phyloP scores from a whole-genome alignment of 1,140 invertebrate species.

The Sinonovacula constricta region DNA sequence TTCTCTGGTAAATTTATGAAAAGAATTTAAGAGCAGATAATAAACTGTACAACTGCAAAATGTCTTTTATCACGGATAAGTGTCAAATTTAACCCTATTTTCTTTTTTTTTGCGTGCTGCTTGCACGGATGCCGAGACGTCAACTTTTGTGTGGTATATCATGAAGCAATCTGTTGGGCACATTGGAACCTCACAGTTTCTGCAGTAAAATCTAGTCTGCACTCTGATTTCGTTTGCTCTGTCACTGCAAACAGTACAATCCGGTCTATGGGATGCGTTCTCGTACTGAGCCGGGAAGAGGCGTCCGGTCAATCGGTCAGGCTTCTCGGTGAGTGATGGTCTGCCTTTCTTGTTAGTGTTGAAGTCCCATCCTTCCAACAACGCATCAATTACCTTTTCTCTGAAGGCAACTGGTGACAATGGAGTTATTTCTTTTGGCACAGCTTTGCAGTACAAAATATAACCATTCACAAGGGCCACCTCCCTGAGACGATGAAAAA shows the following conservation, averaged over 20 bases:
- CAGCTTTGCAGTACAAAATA: constrained; percentile 19
- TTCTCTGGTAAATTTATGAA: no score
- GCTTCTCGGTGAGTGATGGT: no score
- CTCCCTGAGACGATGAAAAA: constrained; percentile 35
- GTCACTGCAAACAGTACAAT: constrained; percentile 27
- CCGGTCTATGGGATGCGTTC: no score
- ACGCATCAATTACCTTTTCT: constrained; percentile 15
- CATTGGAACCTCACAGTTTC: constrained; percentile 5
- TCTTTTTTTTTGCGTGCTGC: no score
- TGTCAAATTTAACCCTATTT: no score
- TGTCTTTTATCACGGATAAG: no score
- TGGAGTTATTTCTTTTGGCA: not conserved
- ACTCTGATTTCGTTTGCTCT: not conserved
- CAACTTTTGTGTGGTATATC: not conserved
- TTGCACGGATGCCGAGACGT: not conserved
- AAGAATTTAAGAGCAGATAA: no score
- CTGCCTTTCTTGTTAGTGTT: no score
- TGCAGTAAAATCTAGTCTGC: no score
- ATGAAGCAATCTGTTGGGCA: constrained; percentile 12
- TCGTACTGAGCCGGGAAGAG: constrained; percentile 5
- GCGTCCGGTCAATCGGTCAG: constrained; percentile 3
- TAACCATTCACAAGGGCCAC: no score
- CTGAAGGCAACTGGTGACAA: not conserved
- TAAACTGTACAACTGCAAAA: no score
- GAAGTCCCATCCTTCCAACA: constrained; percentile 20